These are phyloP conservation scores for Limnephilus auricula DNA, from an alignment of 2,888 invertebrate species.

Conservation along the genomic window DNA sequence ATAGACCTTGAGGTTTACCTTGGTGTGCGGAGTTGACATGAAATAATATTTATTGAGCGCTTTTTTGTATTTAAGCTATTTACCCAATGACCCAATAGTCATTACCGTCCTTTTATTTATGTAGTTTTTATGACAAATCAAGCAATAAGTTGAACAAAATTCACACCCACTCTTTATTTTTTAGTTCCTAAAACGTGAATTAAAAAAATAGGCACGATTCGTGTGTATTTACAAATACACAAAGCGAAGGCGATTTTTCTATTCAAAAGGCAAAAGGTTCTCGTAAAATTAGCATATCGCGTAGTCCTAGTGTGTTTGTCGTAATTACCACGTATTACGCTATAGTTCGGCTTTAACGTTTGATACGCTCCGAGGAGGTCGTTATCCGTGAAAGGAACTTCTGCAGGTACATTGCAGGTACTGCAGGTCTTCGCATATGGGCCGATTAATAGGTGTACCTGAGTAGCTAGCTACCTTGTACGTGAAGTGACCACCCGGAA, in stretches of 20 bases:
- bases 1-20: background rate
- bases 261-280: slow-evolving; percentile 37
- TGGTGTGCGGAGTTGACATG: background rate
- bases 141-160: background rate
- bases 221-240: slow-evolving; percentile 16
- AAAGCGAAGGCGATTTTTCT: slow-evolving; percentile 17
- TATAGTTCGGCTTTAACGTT: background rate
- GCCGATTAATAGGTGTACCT: background rate
- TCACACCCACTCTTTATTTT: too few relatives aligned
- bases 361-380: background rate
- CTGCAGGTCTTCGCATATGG: background rate
- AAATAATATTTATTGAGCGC: background rate
- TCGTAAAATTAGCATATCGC: slow-evolving; percentile 39
- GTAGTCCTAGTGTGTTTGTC: slow-evolving; percentile 5
- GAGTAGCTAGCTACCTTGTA: background rate
- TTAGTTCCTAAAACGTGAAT: background rate
- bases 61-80: background rate
- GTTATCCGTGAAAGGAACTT: background rate
- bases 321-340: slow-evolving; percentile 34
- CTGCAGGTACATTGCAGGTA: background rate
- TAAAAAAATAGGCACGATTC: slow-evolving; percentile 31
- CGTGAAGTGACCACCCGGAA: slow-evolving; percentile 35
- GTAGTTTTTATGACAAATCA: background rate
- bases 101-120: background rate
- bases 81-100: background rate